Base-by-base conservation (phyloP, 2,113 vertebrate genomes). In the Lutjanus erythropterus region DNA sequence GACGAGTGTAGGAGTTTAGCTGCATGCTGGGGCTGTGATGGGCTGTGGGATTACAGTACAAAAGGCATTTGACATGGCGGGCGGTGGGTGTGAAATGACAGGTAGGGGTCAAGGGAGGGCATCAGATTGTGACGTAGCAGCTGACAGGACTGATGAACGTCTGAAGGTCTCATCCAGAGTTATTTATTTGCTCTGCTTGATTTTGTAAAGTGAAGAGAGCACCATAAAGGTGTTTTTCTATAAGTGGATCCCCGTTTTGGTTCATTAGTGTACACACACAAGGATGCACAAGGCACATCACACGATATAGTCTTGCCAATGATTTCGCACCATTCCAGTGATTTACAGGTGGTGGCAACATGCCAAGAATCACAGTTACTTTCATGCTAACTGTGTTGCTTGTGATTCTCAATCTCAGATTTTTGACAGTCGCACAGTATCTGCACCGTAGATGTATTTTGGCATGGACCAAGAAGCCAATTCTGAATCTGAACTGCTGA, bases 21-120 rank as follows among this genome's bases (percentile, higher is more conserved):
- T 75, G 67, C 87, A 60, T 46, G 80, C 86, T 81, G 86, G 35
- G 74, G 52, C 71, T 78, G 70, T 83, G 85, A 91, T 31, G 78
- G 71, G 81, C 50, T 68, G 6, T 16, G 78, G 75, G 85, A 86
- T 82, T 87, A 81, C 58, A 65, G 53, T 61, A 65, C 15, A 53
- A 62, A 72, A 79, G 44, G 60, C 41, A 46, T 76, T 85, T 79
- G 69, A 87, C 84, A 58, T 52, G 76, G 46, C 85, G 72, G 71
- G 25, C 49, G 84, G 78, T 27, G 58, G 61, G 68, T 80, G 62
- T 35, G 72, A 60, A 74, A 75, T 70, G 73, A 85, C 78, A 76
- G 60, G 67, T 31, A 41, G 27, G 60, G 81, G 75, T 75, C 77
- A 71, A 58, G 27, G 47, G 29, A 49, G 66, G 72, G 41, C 64